A percentile compares a stretch with the other conserved stretches of the same genome.
Conservation (phyloP, 2,113 vertebrate species). For the Lycocorax pyrrhopterus region DNA sequence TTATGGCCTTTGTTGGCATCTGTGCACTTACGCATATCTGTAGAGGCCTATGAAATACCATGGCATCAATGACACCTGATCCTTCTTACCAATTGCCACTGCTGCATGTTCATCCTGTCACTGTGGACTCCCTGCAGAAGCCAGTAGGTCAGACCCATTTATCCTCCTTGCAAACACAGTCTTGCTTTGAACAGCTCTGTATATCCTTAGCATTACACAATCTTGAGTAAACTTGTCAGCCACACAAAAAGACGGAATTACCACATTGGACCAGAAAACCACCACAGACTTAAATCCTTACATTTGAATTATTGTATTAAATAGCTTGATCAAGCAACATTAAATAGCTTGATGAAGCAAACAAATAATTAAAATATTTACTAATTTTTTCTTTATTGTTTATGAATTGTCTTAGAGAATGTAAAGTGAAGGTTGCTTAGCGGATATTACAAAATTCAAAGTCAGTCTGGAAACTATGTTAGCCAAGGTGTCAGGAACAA, state of each 20-base stretch:
- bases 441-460: neutral
- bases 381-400: neutral
- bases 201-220: neutral
- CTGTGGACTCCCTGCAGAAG: neutral
- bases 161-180: neutral
- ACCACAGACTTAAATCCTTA: neutral
- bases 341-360: neutral
- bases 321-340: neutral
- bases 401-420: neutral
- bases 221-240: neutral
- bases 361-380: neutral
- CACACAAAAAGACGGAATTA: neutral
- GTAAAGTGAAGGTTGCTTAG: neutral
- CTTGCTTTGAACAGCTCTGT: neutral
- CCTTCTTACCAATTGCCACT: neutral
- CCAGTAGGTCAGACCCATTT: neutral
- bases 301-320: neutral
- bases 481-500: neutral
- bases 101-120: neutral
- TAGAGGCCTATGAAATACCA: neutral
- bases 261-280: neutral
- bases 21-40: neutral
- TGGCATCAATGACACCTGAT: neutral
- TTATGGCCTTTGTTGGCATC: neutral
- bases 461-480: neutral